Evolutionary conservation across 2,113 vertebrate genomes (phyloP).

Genomic region (Campylorhamphus procurvoides): DNA sequence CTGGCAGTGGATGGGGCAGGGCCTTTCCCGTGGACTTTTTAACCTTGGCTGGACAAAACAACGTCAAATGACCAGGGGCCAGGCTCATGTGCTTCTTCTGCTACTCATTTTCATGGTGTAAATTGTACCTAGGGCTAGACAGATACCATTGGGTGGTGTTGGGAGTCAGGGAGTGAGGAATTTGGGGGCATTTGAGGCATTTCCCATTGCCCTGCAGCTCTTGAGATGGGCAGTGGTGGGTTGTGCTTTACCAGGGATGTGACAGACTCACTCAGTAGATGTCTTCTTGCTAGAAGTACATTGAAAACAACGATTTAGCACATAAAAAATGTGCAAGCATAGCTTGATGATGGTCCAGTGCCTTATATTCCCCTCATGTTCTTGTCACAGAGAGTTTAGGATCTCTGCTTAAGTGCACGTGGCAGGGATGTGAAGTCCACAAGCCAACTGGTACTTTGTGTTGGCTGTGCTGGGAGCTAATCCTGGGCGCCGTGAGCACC

Average conservation of each 20-base stretch:
- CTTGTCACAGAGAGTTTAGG: constrained; percentile 13
- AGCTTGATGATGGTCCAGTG: background rate
- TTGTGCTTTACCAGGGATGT: background rate
- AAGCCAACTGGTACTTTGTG: constrained; percentile 1
- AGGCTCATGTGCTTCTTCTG: background rate
- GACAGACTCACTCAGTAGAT: background rate
- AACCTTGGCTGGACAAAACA: background rate
- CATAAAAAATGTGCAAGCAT: background rate
- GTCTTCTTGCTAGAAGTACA: constrained; percentile 5
- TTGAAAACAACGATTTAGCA: background rate
- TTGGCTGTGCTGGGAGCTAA: background rate
- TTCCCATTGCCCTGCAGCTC: background rate
- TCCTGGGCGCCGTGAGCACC: background rate
- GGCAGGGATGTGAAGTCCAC: background rate
- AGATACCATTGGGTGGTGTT: background rate
- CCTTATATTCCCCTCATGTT: background rate
- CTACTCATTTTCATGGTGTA: background rate
- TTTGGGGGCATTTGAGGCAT: background rate
- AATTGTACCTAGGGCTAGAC: background rate
- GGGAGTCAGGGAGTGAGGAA: background rate
- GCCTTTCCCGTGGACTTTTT: background rate
- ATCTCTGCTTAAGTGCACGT: background rate
- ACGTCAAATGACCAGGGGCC: background rate
- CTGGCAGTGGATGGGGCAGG: background rate
- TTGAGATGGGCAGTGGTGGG: background rate